A percentile compares a stretch with the other conserved stretches of the same genome.
Evolutionary conservation across 2,888 invertebrate species (phyloP).

Genomic region (Nesidiocoris tenuis): DNA sequence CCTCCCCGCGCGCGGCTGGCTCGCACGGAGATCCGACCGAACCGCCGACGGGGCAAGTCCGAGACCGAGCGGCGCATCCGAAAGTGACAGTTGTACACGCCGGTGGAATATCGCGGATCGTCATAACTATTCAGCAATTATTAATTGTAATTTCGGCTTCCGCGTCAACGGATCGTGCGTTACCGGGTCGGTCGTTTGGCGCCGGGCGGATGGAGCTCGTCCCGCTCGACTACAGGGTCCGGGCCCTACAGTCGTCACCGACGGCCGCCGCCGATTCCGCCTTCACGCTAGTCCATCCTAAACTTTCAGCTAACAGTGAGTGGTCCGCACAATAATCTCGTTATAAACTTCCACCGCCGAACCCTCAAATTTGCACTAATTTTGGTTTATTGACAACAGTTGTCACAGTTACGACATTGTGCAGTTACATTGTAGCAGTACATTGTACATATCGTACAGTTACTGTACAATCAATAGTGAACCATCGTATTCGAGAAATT

Average conservation of each 20-base stretch:
- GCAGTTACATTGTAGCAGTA: too few species aligned
- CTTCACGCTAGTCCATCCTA: conserved; percentile 67
- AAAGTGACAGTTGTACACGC: not conserved
- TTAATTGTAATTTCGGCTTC: not conserved
- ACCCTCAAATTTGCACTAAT: too few species aligned
- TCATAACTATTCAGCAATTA: too few species aligned
- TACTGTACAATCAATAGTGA: too few species aligned
- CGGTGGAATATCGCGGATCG: not conserved
- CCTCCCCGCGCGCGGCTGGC: not conserved
- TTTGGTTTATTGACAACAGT: too few species aligned
- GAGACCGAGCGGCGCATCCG: not conserved
- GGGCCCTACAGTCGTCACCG: conserved; percentile 37
- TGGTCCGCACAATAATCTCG: not conserved
- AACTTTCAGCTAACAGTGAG: conserved; percentile 45
- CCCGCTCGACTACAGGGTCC: conserved; percentile 67
- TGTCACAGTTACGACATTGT: too few species aligned
- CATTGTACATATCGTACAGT: too few species aligned
- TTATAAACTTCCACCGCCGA: too few species aligned
- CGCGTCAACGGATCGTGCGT: too few species aligned
- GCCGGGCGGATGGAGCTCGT: conserved; percentile 53
- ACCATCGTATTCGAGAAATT: too few species aligned
- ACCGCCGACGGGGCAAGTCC: not conserved
- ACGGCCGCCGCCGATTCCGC: conserved; percentile 57
- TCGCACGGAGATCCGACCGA: not conserved
- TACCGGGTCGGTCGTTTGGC: conserved; percentile 6